Percentiles rank a stretch among this genome's conserved stretches.
phyloP scores from a whole-genome alignment of 92 coral and sea anemone species.

The Zoanthus solanderi region DNA sequence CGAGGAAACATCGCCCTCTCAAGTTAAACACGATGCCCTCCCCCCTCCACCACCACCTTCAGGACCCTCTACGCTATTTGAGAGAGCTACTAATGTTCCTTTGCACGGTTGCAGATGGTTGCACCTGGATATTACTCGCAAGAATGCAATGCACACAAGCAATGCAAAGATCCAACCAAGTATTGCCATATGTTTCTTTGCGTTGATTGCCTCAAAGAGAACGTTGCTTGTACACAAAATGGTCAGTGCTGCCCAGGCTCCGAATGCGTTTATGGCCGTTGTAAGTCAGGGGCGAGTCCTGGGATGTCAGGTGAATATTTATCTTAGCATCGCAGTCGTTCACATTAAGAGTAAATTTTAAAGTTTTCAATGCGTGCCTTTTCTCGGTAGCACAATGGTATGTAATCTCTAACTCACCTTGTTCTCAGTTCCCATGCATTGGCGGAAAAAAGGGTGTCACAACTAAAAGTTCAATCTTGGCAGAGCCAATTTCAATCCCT shows the following conservation, averaged over 20 bases:
- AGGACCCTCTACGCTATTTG: no score
- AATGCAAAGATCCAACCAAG: constrained; percentile 83
- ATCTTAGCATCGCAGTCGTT: not conserved
- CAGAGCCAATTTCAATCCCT: no score
- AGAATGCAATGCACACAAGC: constrained; percentile 97
- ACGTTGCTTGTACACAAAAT: constrained; percentile 98
- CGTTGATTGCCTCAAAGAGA: constrained; percentile 97
- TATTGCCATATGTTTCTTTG: constrained; percentile 99
- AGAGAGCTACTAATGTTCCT: no score
- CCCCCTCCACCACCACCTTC: no score
- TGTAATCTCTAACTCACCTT: no score
- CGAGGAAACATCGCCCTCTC: no score
- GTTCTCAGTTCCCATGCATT: no score
- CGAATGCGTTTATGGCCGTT: constrained; percentile 99
- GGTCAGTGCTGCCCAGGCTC: constrained; percentile 99
- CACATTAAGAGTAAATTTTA: not conserved
- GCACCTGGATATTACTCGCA: constrained; percentile 98
- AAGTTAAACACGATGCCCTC: no score
- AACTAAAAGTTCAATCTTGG: no score
- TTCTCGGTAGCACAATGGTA: no score
- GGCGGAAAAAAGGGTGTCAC: no score
- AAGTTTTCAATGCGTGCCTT: no score
- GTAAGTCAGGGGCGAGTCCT: constrained; percentile 89
- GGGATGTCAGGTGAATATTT: constrained; percentile 79
- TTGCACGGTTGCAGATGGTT: constrained; percentile 66